Conservation (phyloP, 2,888 invertebrate genomes). For the Brenthis hecate region DNA sequence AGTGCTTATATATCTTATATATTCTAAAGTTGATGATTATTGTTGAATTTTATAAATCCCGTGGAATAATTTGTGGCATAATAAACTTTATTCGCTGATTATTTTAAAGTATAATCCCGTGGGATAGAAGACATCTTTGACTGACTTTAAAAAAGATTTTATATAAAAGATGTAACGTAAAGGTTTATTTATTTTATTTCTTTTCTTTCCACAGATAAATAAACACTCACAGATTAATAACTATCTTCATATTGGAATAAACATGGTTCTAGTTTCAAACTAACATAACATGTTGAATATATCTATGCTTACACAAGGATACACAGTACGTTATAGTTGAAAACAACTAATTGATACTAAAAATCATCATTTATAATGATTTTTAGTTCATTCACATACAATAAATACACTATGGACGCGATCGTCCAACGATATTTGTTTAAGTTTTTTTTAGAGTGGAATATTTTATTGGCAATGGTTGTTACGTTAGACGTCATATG, state of each 20-base stretch:
- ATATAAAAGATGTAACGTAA: too few species aligned
- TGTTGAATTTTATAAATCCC: too few species aligned
- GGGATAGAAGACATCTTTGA: too few species aligned
- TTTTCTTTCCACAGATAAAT: conserved; percentile 33
- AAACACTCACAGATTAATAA: conserved; percentile 58
- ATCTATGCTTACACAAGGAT: conserved; percentile 77
- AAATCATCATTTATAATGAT: conserved; percentile 66
- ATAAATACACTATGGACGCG: conserved; percentile 70
- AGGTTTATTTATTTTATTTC: background rate
- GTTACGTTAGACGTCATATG: conserved; percentile 4
- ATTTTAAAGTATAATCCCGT: too few species aligned
- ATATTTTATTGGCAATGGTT: conserved; percentile 6
- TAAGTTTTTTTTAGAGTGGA: conserved; percentile 1
- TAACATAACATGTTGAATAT: conserved; percentile 77
- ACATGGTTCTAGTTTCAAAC: conserved; percentile 68
- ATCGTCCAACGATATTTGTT: conserved; percentile 73
- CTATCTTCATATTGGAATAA: conserved; percentile 53
- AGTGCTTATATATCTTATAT: conserved; percentile 40
- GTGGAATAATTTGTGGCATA: too few species aligned
- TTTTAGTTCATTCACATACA: conserved; percentile 64
- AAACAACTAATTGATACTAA: conserved; percentile 72
- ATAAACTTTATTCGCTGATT: too few species aligned
- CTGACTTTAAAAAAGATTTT: too few species aligned
- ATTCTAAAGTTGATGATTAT: background rate
- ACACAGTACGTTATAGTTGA: conserved; percentile 73